Evolutionary conservation across 2,797 vertebrate genomes (phyloP).

Genomic region (Lepidocolaptes lacrymiger): DNA sequence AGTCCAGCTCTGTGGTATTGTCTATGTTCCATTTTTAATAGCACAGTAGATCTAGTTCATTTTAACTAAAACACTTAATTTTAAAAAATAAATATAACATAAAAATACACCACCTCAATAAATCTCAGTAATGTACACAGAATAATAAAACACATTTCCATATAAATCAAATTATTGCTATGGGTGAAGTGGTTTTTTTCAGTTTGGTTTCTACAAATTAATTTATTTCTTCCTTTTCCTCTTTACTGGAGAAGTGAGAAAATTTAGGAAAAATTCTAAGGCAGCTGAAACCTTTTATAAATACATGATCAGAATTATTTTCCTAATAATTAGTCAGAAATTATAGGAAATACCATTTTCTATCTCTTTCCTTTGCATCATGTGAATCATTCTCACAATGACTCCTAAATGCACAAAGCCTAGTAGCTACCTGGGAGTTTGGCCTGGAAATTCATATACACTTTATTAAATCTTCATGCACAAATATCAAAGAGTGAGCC

Average conservation of each 20-base stretch:
- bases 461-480: not conserved
- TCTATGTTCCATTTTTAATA: constrained; percentile 68
- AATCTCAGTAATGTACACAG: constrained; percentile 51
- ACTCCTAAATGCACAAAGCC: not conserved
- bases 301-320: not conserved
- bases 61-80: constrained; percentile 64
- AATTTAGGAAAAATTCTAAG: not conserved
- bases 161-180: not conserved
- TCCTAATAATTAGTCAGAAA: not conserved
- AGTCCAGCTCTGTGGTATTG: constrained; percentile 46
- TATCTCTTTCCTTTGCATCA: not conserved
- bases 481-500: not conserved
- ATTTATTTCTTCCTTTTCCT: not conserved
- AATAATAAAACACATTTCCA: constrained; percentile 45
- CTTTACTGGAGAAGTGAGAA: not conserved
- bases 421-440: not conserved
- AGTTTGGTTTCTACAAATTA: not conserved
- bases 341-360: not conserved
- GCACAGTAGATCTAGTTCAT: constrained; percentile 61
- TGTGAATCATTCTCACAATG: not conserved
- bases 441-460: not conserved
- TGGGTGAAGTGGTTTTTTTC: not conserved
- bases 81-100: constrained; percentile 64
- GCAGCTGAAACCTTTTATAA: not conserved
- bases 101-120: constrained; percentile 62